phyloP scores from a whole-genome alignment of 2,797 vertebrate genomes.

The Hybognathus amarus region DNA sequence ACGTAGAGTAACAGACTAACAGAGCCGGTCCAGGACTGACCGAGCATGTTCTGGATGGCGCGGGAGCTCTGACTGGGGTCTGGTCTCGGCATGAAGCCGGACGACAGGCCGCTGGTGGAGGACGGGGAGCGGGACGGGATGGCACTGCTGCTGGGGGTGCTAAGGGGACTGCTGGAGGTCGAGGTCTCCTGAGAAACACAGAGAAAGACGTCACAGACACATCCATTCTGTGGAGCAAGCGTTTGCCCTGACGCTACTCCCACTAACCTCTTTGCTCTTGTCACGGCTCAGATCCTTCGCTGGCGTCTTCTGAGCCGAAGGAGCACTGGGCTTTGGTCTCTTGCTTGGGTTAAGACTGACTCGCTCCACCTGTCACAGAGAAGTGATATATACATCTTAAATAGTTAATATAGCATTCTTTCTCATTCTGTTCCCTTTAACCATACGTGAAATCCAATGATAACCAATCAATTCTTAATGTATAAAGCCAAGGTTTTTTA shows the following conservation, averaged over 20 bases:
- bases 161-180: constrained; percentile 84
- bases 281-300: constrained; percentile 62
- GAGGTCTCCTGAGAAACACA: constrained; percentile 74
- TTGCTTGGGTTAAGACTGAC: constrained; percentile 84
- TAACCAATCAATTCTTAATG: not conserved
- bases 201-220: not conserved
- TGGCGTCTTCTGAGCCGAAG: constrained; percentile 55
- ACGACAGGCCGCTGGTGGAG: constrained; percentile 84
- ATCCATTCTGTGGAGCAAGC: not conserved
- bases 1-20: not conserved
- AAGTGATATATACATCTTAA: not conserved
- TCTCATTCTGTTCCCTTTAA: not conserved
- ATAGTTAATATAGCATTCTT: not conserved
- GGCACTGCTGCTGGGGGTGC: constrained; percentile 82
- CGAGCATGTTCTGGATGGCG: constrained; percentile 87
- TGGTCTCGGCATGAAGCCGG: constrained; percentile 86
- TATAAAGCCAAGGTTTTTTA: not conserved
- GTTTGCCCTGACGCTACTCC: not conserved
- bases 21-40: constrained; percentile 68
- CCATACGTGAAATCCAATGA: not conserved
- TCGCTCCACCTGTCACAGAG: constrained; percentile 78
- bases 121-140: constrained; percentile 82
- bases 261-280: constrained; percentile 73
- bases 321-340: constrained; percentile 63
- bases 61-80: constrained; percentile 81